A percentile compares a stretch with the other conserved stretches of the same genome.
Evolutionary conservation across 2,888 invertebrate species (phyloP).

Genomic region (Camptogramma bilineatum): DNA sequence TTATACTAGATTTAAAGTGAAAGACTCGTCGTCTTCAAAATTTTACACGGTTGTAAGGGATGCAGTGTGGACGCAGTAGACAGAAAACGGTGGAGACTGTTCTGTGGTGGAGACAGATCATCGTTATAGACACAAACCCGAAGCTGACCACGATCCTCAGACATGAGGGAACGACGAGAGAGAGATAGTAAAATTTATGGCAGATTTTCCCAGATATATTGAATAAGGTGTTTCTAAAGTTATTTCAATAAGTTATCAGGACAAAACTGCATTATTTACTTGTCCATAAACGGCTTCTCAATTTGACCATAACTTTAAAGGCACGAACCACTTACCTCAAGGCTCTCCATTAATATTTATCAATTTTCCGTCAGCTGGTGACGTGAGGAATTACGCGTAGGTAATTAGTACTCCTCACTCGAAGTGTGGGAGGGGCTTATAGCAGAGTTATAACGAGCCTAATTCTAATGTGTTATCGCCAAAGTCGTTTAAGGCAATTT

Average conservation of each 20-base stretch:
- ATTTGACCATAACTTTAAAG: slow-evolving; percentile 16
- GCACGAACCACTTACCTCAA: slow-evolving; percentile 15
- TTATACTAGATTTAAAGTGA: no score
- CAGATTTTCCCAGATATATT: background rate
- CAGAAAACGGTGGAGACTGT: no score
- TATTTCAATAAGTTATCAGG: background rate
- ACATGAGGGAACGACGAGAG: no score
- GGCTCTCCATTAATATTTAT: slow-evolving; percentile 23
- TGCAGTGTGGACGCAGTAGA: no score
- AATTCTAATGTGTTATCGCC: slow-evolving; percentile 29
- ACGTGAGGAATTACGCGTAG: slow-evolving; percentile 27
- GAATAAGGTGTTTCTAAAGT: background rate
- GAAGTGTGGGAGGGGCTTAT: slow-evolving; percentile 19
- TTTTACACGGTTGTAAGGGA: no score
- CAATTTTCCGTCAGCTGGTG: slow-evolving; percentile 21
- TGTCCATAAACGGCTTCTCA: slow-evolving; percentile 2
- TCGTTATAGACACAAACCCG: no score
- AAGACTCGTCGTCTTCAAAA: no score
- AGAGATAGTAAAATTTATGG: background rate
- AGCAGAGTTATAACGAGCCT: slow-evolving; percentile 22
- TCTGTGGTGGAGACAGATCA: no score
- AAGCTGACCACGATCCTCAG: no score
- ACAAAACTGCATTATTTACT: background rate
- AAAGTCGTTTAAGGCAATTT: slow-evolving; percentile 18
- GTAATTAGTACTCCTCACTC: slow-evolving; percentile 26